Conservation (phyloP, 2,113 vertebrate species). For the Pterocles orientalis region DNA sequence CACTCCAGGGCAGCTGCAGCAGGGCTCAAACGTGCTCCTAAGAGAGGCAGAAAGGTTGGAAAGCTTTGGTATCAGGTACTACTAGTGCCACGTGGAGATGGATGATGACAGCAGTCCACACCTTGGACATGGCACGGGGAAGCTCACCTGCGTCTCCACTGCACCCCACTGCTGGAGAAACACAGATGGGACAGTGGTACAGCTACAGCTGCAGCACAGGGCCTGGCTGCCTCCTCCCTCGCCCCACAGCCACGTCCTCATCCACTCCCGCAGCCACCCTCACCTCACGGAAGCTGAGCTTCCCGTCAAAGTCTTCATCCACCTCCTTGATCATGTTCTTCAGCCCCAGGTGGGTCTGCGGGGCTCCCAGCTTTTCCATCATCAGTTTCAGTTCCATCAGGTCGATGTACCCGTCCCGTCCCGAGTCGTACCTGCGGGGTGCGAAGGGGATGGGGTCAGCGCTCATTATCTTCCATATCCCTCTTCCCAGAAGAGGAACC, state of each 20-base stretch:
- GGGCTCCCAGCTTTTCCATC: constrained; percentile 96
- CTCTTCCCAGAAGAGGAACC: background rate
- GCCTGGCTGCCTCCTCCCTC: background rate
- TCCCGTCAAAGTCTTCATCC: constrained; percentile 87
- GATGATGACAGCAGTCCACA: background rate
- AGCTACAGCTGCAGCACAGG: background rate
- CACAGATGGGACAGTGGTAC: background rate
- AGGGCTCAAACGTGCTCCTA: background rate
- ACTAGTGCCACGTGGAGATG: accelerated
- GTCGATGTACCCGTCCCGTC: constrained; percentile 91
- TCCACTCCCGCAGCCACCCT: background rate
- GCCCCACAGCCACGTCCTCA: background rate
- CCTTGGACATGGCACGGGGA: background rate
- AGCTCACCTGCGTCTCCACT: background rate
- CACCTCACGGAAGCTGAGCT: constrained; percentile 81
- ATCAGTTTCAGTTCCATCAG: constrained; percentile 97
- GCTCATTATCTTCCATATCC: background rate
- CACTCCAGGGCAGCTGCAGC: background rate
- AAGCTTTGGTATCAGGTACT: background rate
- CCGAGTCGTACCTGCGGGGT: constrained; percentile 82
- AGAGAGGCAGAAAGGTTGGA: background rate
- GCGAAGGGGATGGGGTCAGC: background rate
- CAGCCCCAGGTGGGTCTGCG: constrained; percentile 91
- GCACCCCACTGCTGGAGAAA: background rate
- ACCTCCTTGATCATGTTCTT: constrained; percentile 99